Base-by-base conservation (phyloP, 1,140 invertebrate species). In the Saccostrea cuccullata region DNA sequence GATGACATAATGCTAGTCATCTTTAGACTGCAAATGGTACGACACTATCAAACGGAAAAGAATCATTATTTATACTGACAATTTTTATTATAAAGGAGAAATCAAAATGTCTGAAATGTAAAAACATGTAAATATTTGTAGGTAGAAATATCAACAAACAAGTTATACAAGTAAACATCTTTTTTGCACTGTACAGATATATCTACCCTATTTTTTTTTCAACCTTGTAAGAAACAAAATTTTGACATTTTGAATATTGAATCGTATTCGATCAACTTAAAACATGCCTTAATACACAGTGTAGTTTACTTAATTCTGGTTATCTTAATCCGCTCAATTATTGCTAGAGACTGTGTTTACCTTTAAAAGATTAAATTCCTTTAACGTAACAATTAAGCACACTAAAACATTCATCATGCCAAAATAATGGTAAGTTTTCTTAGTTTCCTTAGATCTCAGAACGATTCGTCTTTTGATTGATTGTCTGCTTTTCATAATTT, bases 251-350 rank as follows among this genome's bases (percentile, higher is more conserved):
- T 64, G 5, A 17, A 64, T 60, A 60, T 60, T 13, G 13, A 13
- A 64, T 64, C 6, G 58, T 20, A 20, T 20, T 8, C 1, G n/a
- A n/a, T 64, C n/a, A n/a, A 64, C 58, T 64, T 2, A 17, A n/a
- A 4, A 20, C 17, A n/a, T 64, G 17, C n/a, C 17, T 64, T n/a
- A 20, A 67, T 30, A 77, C 23, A 30, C 5, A 26, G 9, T 13
- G 30, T 36, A 26, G 30, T 36, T 77, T 67, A 67, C 60, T 67
- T 77, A 77, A 77, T 40, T 30, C 70, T 30, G 70, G 26, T 77
- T 77, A 77, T 30, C 26, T 77, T 30, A 77, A 77, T 30, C 70
- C 70, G 70, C 23, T 77, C 70, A 77, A 77, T 30, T 30, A 30
- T 30, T 77, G 26, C 23, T 26, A 30, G 26, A 36, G 70, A 15